Percentiles rank a stretch among this genome's conserved stretches.
phyloP scores from a whole-genome alignment of 2,888 invertebrate species.

The Ennomos quercinarius region DNA sequence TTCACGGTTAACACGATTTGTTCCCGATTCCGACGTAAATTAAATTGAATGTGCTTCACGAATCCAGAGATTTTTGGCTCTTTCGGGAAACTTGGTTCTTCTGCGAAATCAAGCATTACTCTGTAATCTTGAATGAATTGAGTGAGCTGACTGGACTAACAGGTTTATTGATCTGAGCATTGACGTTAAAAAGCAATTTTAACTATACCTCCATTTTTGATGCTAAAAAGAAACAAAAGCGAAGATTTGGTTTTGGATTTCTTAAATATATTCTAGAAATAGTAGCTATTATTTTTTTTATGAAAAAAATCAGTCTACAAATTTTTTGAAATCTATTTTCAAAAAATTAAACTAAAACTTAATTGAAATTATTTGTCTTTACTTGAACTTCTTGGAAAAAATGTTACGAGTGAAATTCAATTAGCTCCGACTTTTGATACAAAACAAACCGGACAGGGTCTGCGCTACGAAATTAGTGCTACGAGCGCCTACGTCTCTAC shows the following conservation, averaged over 20 bases:
- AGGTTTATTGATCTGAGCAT: no score
- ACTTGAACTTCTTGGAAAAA: not conserved
- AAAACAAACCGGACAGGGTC: not conserved
- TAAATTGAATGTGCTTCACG: slow-evolving; percentile 1
- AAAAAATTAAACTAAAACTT: no score
- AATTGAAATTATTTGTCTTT: slow-evolving; percentile 8
- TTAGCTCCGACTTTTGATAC: not conserved
- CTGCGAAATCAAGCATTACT: no score
- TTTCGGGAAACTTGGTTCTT: no score
- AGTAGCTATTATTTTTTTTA: no score
- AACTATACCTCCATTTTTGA: not conserved
- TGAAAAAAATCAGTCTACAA: slow-evolving; percentile 34
- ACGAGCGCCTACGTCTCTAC: slow-evolving; percentile 43
- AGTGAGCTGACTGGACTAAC: no score
- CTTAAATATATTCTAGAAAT: no score
- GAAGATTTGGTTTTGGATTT: no score
- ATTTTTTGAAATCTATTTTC: slow-evolving; percentile 42
- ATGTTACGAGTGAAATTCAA: not conserved
- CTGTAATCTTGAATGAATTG: no score
- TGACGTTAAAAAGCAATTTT: not conserved
- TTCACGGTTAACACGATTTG: not conserved
- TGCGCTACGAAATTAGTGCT: slow-evolving; percentile 34
- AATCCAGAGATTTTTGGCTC: no score
- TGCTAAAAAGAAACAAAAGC: no score
- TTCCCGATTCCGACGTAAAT: not conserved